Evolutionary conservation across 2,113 vertebrate species (phyloP).

Genomic region (Brienomyrus brachyistius): DNA sequence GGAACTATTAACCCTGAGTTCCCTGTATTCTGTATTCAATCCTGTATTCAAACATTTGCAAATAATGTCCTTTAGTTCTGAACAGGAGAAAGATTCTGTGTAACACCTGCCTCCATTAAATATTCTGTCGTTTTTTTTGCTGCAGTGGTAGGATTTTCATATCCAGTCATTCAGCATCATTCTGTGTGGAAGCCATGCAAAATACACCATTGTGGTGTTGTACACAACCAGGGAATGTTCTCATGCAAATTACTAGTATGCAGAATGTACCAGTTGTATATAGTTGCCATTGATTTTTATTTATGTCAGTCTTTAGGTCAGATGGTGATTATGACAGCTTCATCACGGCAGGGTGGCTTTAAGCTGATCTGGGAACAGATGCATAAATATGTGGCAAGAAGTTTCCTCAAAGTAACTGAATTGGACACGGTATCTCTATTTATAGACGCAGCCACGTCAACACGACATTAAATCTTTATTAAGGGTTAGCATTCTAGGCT

Average conservation of each 20-base stretch:
- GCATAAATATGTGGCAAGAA: background rate
- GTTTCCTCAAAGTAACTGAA: constrained; percentile 15
- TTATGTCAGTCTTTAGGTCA: background rate
- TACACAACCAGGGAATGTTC: background rate
- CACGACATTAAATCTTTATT: constrained; percentile 39
- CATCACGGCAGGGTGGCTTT: background rate
- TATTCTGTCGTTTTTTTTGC: background rate
- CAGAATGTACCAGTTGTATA: background rate
- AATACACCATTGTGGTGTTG: background rate
- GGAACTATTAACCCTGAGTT: background rate
- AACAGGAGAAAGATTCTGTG: background rate
- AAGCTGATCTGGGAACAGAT: background rate
- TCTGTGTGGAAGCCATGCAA: background rate
- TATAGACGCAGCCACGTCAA: constrained; percentile 31
- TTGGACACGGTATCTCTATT: constrained; percentile 31
- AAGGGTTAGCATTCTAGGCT: constrained; percentile 27
- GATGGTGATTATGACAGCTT: background rate
- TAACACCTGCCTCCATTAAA: background rate
- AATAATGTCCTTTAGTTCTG: background rate
- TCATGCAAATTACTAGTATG: background rate
- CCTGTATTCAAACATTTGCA: background rate
- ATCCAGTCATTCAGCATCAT: background rate
- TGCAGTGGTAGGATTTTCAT: background rate
- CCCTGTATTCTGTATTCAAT: no score
- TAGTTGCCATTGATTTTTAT: background rate